A percentile compares a stretch with the other conserved stretches of the same genome.
Evolutionary conservation across 2,888 invertebrate genomes (phyloP).

Genomic region (Heterodera filipjevi): DNA sequence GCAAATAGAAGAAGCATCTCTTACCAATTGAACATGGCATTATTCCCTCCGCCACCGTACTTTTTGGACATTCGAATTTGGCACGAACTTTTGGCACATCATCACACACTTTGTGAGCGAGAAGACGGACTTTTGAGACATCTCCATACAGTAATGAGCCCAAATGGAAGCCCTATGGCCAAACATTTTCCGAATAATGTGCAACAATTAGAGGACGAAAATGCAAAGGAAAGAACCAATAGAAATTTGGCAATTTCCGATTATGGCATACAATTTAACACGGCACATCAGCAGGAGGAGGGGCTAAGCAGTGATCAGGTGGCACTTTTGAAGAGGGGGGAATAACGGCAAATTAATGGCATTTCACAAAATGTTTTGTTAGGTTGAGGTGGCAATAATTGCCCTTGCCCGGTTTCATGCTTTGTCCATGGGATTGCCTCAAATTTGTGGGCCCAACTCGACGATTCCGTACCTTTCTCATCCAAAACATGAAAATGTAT

Average conservation of each 20-base stretch:
- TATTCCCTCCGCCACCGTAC: background rate
- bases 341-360: background rate
- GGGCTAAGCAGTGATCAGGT: conserved; percentile 3
- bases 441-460: background rate
- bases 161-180: background rate
- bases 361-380: background rate
- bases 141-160: background rate
- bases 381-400: conserved; percentile 2
- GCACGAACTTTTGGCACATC: conserved; percentile 1
- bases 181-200: background rate
- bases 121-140: background rate
- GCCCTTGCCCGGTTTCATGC: background rate
- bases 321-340: background rate
- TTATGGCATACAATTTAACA: background rate
- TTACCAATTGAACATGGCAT: background rate
- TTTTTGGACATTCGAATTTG: background rate
- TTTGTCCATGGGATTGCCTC: background rate
- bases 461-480: background rate
- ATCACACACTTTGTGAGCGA: background rate
- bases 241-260: background rate
- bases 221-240: background rate
- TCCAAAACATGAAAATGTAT: background rate
- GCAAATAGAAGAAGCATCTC: too few species aligned
- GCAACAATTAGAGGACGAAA: background rate
- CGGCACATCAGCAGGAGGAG: background rate